Conservation (phyloP, 2,113 vertebrate species). For the Bos javanicus region DNA sequence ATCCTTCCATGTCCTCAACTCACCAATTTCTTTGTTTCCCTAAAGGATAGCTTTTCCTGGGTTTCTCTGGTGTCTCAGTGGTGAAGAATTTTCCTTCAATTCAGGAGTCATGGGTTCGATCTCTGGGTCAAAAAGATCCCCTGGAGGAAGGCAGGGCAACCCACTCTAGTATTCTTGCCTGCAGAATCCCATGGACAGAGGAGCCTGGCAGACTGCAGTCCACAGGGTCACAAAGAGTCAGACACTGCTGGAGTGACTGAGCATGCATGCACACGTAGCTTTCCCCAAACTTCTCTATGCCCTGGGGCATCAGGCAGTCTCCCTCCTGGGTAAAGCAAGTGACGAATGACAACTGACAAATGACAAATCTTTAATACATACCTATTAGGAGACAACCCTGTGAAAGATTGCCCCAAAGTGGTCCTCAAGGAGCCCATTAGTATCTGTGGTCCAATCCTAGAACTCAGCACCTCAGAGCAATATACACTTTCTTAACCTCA, state of each 20-base stretch:
- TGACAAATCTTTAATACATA: neutral
- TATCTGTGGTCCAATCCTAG: neutral
- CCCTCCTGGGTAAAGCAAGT: neutral
- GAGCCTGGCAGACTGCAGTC: neutral
- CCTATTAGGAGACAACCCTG: neutral
- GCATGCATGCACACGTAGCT: neutral
- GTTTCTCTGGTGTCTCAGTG: neutral
- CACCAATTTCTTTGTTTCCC: neutral
- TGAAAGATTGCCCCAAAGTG: neutral
- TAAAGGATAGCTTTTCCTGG: neutral
- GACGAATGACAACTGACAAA: neutral
- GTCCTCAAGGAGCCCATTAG: neutral
- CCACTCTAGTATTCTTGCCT: neutral
- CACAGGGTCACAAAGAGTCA: neutral
- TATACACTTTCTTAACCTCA: neutral
- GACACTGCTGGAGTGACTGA: neutral
- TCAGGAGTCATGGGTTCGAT: neutral
- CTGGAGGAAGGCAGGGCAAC: neutral
- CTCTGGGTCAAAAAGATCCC: neutral
- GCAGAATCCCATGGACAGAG: neutral
- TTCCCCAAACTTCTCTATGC: neutral
- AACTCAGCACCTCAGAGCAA: neutral
- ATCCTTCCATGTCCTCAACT: neutral
- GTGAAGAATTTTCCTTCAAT: neutral
- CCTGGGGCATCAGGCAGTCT: neutral